Conservation (phyloP, 2,797 vertebrate genomes). For the Pangasius larnaudii region DNA sequence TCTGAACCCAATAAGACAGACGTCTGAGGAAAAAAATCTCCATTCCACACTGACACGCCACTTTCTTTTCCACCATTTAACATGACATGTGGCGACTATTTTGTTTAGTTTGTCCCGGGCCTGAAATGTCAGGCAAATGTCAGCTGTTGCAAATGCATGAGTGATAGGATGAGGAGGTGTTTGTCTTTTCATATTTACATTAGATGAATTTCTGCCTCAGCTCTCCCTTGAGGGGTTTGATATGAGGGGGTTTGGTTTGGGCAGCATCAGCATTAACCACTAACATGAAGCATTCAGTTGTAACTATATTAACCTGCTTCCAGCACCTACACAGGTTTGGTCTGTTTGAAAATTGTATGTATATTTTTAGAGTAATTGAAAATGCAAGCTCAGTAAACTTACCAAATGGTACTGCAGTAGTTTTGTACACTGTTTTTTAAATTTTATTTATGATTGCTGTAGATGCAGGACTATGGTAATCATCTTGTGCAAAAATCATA, state of each 20-base stretch:
- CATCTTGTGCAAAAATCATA: slow-evolving; percentile 48
- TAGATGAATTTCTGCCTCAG: slow-evolving; percentile 50
- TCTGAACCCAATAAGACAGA: slow-evolving; percentile 38
- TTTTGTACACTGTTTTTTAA: neutral
- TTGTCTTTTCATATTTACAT: slow-evolving; percentile 66
- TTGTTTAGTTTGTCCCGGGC: slow-evolving; percentile 56
- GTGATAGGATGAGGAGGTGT: slow-evolving; percentile 55
- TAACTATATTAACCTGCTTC: slow-evolving; percentile 73
- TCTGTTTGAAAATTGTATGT: neutral
- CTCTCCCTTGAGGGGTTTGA: slow-evolving; percentile 15
- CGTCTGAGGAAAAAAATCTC: slow-evolving; percentile 39
- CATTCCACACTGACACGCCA: slow-evolving; percentile 46
- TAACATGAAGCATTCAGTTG: slow-evolving; percentile 54
- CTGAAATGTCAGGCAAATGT: slow-evolving; percentile 66
- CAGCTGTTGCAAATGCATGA: slow-evolving; percentile 64
- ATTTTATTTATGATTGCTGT: neutral
- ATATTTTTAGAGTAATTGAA: slow-evolving; percentile 64
- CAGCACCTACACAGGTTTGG: slow-evolving; percentile 69
- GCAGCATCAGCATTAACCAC: slow-evolving; percentile 62
- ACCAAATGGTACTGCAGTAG: neutral
- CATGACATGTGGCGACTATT: slow-evolving; percentile 40
- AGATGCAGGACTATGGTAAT: slow-evolving; percentile 48
- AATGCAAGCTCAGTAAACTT: slow-evolving; percentile 43
- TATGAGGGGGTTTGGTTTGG: slow-evolving; percentile 21
- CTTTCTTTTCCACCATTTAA: slow-evolving; percentile 55